A percentile compares a stretch with the other conserved stretches of the same genome.
Evolutionary conservation across 2,888 invertebrate genomes (phyloP).

Genomic region (Trichopria drosophilae): DNA sequence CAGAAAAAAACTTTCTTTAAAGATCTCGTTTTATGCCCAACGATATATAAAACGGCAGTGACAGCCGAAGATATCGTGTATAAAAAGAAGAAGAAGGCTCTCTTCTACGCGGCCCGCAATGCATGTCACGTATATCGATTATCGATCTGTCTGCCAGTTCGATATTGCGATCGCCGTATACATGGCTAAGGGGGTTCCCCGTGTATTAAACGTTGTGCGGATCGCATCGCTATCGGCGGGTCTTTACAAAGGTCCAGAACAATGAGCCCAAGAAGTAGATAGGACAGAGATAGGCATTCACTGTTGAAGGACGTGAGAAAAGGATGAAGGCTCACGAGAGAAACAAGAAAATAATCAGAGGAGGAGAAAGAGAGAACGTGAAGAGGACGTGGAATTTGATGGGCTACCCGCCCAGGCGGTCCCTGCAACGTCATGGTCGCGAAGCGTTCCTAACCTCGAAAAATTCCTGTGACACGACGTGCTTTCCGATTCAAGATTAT

Average conservation of each 20-base stretch:
- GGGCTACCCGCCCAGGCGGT: slow-evolving; percentile 54
- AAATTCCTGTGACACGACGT: no score
- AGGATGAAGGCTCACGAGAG: slow-evolving; percentile 17
- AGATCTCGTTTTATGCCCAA: no score
- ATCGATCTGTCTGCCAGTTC: slow-evolving; percentile 43
- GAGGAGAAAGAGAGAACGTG: slow-evolving; percentile 32
- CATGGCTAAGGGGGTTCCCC: slow-evolving; percentile 48
- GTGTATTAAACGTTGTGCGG: slow-evolving; percentile 47
- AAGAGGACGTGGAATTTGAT: slow-evolving; percentile 45
- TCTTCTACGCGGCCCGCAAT: slow-evolving; percentile 36
- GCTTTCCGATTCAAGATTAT: no score
- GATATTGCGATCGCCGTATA: slow-evolving; percentile 51
- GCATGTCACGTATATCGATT: slow-evolving; percentile 41
- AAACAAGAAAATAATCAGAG: slow-evolving; percentile 29
- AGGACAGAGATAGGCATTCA: slow-evolving; percentile 33
- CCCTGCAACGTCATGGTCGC: slow-evolving; percentile 57
- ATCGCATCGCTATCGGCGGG: slow-evolving; percentile 49
- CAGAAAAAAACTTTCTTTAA: no score
- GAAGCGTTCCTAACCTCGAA: no score
- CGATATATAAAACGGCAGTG: no score
- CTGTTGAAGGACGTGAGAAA: slow-evolving; percentile 32
- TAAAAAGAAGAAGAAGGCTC: slow-evolving; percentile 27
- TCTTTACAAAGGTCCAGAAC: slow-evolving; percentile 51
- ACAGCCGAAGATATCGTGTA: no score
- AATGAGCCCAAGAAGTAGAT: slow-evolving; percentile 37